phyloP scores from a whole-genome alignment of 35 echinoderm and acorn worm genomes.

The Apostichopus parvimensis region DNA sequence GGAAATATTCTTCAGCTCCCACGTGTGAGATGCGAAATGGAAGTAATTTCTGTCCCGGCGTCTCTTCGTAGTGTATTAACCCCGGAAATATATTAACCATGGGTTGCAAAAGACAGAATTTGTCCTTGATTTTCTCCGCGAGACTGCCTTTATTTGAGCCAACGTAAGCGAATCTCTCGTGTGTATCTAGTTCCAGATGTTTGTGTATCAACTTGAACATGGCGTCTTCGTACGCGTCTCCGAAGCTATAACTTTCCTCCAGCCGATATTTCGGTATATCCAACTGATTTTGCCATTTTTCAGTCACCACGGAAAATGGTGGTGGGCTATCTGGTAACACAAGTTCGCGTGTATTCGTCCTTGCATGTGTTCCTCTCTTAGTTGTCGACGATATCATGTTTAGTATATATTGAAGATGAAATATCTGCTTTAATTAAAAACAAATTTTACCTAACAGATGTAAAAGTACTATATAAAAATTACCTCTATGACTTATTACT shows the following conservation, averaged over 20 bases:
- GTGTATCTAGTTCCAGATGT: slow-evolving; percentile 93
- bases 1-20: slow-evolving; percentile 93
- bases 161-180: slow-evolving; percentile 94
- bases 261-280: background rate
- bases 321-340: slow-evolving; percentile 67
- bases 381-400: background rate
- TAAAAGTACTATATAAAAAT: too few species aligned
- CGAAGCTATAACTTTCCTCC: slow-evolving; percentile 90
- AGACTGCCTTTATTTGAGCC: slow-evolving; percentile 80
- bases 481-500: too few species aligned
- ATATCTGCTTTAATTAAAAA: too few species aligned
- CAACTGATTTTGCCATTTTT: slow-evolving; percentile 85
- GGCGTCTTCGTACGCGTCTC: slow-evolving; percentile 78
- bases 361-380: background rate
- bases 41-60: slow-evolving; percentile 73
- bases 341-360: slow-evolving; percentile 27
- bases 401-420: background rate
- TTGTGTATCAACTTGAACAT: slow-evolving; percentile 92
- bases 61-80: slow-evolving; percentile 90
- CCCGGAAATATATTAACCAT: slow-evolving; percentile 98
- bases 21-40: slow-evolving; percentile 89
- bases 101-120: slow-evolving; percentile 92
- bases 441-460: too few species aligned
- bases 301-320: slow-evolving; percentile 89
- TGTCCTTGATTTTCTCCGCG: slow-evolving; percentile 86